Percentiles rank a stretch among this genome's conserved stretches.
These are phyloP conservation scores for Peromyscus attwateri DNA, from an alignment of 2,797 vertebrate genomes.

Conservation along the genomic window DNA sequence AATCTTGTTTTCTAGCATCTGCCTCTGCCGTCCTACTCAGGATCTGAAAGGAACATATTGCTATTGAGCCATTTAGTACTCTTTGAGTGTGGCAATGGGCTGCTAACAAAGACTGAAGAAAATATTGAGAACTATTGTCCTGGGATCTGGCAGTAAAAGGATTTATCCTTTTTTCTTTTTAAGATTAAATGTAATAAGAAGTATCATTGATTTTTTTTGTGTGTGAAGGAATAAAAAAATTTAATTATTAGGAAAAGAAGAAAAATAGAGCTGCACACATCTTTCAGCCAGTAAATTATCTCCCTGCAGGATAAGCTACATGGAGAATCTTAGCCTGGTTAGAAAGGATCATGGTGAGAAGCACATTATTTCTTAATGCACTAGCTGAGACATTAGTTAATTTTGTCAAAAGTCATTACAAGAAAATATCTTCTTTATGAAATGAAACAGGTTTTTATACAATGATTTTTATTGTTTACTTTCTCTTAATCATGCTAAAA, in stretches of 20 bases:
- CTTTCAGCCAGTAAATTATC: conserved; percentile 42
- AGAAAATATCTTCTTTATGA: conserved; percentile 65
- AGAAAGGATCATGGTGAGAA: conserved; percentile 1
- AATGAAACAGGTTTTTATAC: conserved; percentile 8
- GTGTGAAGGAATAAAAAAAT: conserved; percentile 34
- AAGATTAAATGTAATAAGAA: conserved; percentile 62
- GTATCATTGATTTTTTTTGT: conserved; percentile 57
- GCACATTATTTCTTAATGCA: conserved; percentile 60
- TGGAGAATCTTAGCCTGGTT: not conserved
- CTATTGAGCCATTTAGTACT: not conserved
- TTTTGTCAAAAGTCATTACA: conserved; percentile 66
- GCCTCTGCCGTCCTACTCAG: not conserved
- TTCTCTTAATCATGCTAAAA: conserved; percentile 28
- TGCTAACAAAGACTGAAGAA: not conserved
- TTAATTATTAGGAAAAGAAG: conserved; percentile 69
- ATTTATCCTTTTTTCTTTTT: not conserved
- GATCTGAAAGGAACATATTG: too few species aligned
- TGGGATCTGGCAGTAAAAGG: not conserved
- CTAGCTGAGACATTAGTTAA: conserved; percentile 58
- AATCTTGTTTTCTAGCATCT: too few species aligned
- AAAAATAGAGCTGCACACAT: conserved; percentile 57
- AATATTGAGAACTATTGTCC: not conserved
- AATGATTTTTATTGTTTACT: not conserved
- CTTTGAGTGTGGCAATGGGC: not conserved
- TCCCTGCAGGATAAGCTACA: not conserved